Conservation (phyloP, 2,797 vertebrate genomes). For the Acrossocheilus wenchowensis region DNA sequence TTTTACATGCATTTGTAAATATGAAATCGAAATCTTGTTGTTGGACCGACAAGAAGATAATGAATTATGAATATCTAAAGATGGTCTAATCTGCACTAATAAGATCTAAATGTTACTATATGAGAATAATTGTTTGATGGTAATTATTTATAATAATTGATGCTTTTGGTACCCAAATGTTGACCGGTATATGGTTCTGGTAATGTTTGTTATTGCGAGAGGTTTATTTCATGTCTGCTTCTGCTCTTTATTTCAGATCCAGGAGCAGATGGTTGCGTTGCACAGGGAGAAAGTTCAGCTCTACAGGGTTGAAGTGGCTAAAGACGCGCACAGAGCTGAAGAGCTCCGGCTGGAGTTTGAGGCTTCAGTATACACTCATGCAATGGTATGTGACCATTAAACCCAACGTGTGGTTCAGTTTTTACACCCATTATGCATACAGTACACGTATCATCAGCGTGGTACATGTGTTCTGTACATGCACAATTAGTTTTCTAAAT, state of each 20-base stretch:
- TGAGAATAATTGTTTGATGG: too few relatives aligned
- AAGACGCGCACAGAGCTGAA: conserved; percentile 61
- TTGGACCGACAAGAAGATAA: too few relatives aligned
- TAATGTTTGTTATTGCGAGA: not conserved
- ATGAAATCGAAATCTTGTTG: too few relatives aligned
- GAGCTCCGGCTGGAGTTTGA: conserved; percentile 69
- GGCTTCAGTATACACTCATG: conserved; percentile 68
- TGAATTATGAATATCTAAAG: too few relatives aligned
- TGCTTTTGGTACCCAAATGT: too few relatives aligned
- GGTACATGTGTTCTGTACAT: not conserved
- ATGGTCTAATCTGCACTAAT: not conserved
- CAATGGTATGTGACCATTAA: conserved; percentile 67
- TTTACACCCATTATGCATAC: not conserved
- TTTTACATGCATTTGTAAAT: too few relatives aligned
- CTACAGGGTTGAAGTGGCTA: conserved; percentile 68
- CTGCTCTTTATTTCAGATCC: conserved; percentile 66
- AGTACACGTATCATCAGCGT: not conserved
- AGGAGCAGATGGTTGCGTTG: conserved; percentile 69
- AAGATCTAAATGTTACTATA: too few relatives aligned
- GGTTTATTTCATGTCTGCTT: conserved; percentile 1
- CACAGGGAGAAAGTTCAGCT: conserved; percentile 71
- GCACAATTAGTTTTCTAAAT: not conserved
- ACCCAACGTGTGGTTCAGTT: not conserved
- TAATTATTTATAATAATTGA: too few relatives aligned
- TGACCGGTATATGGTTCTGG: too few relatives aligned